Evolutionary conservation across 2,797 vertebrate genomes (phyloP), one percentile per base, ranked within the genome.

Genomic region (Setipinna tenuifilis): DNA sequence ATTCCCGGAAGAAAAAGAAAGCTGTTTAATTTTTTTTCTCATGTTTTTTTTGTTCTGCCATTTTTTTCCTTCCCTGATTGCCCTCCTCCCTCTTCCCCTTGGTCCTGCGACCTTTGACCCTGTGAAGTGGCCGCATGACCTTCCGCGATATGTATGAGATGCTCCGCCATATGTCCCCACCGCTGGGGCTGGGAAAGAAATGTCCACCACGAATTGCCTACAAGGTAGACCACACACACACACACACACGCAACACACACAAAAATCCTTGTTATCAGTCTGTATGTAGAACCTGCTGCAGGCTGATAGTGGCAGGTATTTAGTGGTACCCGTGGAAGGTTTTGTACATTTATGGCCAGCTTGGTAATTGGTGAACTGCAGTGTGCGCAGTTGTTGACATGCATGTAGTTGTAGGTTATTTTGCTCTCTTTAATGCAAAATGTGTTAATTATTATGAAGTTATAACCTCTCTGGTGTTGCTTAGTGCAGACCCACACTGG

Each of bases 121-220:
- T 84, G 89, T 89, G 90, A 94, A 99, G 98, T 88, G 98, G 98
- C 91, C 97, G 97, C 94, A 98, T 99, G 95, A 94, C 93, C 95
- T 98, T 98, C 96, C 96, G 93, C 90, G 96, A 99, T 94, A 99
- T 99, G 98, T 99, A 98, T 94, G 96, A 98, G 97, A 99, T 99
- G 98, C 96, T 99, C 88, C 97, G 97, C 84, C 98, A 99, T 96
- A 99, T 99, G 98, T 98, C 97, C 93, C 98, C 98, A 89, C 98
- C 98, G 50, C 97, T 99, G 94, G 98, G 98, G 95, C 96, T 99
- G 95, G 98, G 98, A 92, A 99, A 99, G 98, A 99, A 98, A 96
- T 99, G 98, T 94, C 98, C 98, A 12, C 97, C 97, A 89, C 95
- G 98, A 85, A 94, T 99, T 93, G 98, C 98, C 90, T 99, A 99